These are phyloP conservation scores for Drosophila rellima DNA, from an alignment of 2,888 invertebrate genomes.

Conservation along the genomic window DNA sequence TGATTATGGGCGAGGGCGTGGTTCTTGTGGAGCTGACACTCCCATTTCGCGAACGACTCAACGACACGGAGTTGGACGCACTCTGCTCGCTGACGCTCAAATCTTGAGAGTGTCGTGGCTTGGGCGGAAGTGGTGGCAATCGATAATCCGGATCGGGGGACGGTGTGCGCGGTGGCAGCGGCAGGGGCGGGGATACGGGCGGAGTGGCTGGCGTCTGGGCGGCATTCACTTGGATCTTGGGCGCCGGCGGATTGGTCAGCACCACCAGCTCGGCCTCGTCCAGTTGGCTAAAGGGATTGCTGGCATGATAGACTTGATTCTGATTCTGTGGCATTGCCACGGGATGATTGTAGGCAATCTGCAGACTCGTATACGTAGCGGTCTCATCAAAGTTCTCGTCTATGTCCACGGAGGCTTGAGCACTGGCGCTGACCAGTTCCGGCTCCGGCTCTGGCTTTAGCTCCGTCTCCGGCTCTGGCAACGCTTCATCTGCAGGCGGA, in stretches of 20 bases:
- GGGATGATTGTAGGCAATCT: slow-evolving; percentile 94
- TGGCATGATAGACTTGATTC: slow-evolving; percentile 42
- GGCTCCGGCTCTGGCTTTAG: slow-evolving; percentile 10
- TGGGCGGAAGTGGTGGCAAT: slow-evolving; percentile 93
- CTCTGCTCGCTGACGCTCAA: slow-evolving; percentile 67
- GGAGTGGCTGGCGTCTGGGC: slow-evolving; percentile 82
- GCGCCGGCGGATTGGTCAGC: slow-evolving; percentile 85
- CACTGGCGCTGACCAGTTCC: slow-evolving; percentile 66
- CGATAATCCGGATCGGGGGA: slow-evolving; percentile 87
- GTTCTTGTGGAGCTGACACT: slow-evolving; percentile 80
- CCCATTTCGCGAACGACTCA: slow-evolving; percentile 73
- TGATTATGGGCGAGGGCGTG: slow-evolving; percentile 84
- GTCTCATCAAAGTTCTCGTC: slow-evolving; percentile 91
- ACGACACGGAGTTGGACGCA: slow-evolving; percentile 67
- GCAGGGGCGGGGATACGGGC: slow-evolving; percentile 73
- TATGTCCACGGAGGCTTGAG: slow-evolving; percentile 86
- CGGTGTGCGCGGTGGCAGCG: slow-evolving; percentile 77
- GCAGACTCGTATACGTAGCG: slow-evolving; percentile 93
- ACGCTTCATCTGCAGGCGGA: slow-evolving; percentile 54
- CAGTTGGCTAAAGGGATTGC: slow-evolving; percentile 73
- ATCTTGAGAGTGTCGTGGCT: slow-evolving; percentile 88
- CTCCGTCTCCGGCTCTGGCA: not conserved
- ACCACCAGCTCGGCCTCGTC: slow-evolving; percentile 85
- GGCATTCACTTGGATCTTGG: slow-evolving; percentile 86
- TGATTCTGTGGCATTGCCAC: slow-evolving; percentile 88